Evolutionary conservation across 2,113 vertebrate genomes (phyloP).

Genomic region (Burhinus bistriatus): DNA sequence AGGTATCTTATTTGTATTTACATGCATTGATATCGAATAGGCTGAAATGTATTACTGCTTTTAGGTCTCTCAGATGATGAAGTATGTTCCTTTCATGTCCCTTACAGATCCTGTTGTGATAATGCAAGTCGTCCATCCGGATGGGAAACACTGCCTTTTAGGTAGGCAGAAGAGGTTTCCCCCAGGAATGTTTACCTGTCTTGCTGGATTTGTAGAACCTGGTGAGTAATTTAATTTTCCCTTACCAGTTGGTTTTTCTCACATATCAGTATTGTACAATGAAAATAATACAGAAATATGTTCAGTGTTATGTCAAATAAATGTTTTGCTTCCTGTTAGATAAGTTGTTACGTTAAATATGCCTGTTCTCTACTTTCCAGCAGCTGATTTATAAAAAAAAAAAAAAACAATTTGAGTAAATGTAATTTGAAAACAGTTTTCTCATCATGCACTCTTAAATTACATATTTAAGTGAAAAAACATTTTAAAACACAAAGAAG

Average conservation of each 20-base stretch:
- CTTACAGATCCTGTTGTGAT: conserved; percentile 92
- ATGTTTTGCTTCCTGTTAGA: background rate
- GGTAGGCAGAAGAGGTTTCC: conserved; percentile 91
- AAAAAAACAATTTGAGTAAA: background rate
- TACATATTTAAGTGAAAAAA: background rate
- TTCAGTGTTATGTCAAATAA: background rate
- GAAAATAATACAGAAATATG: background rate
- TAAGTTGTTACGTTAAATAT: background rate
- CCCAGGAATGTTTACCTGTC: conserved; percentile 87
- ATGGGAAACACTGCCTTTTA: conserved; percentile 90
- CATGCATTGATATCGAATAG: background rate
- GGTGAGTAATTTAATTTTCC: conserved; percentile 70
- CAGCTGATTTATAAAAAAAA: background rate
- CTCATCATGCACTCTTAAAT: background rate
- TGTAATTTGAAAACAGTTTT: background rate
- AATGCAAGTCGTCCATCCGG: conserved; percentile 95
- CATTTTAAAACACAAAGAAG: background rate
- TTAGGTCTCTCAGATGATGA: background rate
- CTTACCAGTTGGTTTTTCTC: background rate
- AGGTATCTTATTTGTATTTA: background rate
- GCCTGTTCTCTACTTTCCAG: background rate
- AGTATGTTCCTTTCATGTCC: background rate
- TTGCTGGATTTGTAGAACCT: conserved; percentile 94
- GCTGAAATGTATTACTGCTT: background rate
- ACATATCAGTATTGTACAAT: background rate